Evolutionary conservation across 2,113 vertebrate species (phyloP).

Genomic region (Mesitornis unicolor): DNA sequence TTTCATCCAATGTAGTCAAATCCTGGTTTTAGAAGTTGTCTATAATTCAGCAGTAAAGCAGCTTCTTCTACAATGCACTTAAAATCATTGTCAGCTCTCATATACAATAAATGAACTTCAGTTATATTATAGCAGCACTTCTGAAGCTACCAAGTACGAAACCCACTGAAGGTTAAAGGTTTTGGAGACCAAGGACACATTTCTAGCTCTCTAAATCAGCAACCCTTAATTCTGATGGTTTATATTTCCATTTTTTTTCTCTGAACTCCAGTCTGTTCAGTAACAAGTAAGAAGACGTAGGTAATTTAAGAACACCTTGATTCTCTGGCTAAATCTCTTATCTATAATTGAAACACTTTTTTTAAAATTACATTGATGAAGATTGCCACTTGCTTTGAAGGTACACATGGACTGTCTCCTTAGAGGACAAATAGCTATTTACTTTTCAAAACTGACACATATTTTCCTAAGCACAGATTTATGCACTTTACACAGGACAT

Average conservation of each 20-base stretch:
- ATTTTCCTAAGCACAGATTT: not conserved
- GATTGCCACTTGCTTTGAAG: not conserved
- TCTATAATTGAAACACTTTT: not conserved
- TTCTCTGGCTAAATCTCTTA: not conserved
- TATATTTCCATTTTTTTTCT: not conserved
- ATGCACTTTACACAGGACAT: not conserved
- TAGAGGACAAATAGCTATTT: not conserved
- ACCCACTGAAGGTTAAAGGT: not conserved
- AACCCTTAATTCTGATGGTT: not conserved
- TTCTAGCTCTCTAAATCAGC: not conserved
- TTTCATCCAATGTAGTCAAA: not conserved
- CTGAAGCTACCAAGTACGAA: not conserved
- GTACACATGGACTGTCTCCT: not conserved
- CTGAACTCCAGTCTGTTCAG: not conserved
- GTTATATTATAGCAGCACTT: not conserved
- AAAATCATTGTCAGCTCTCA: not conserved
- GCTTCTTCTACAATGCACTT: not conserved
- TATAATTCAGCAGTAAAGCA: not conserved
- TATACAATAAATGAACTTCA: not conserved
- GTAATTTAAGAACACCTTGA: not conserved
- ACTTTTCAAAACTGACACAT: not conserved
- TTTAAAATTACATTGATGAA: not conserved
- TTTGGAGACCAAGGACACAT: not conserved
- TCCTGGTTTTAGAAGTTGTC: not conserved
- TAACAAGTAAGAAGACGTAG: not conserved